Percentiles rank a stretch among this genome's conserved stretches.
Conservation (phyloP, 2,888 invertebrate genomes). For the Drosophila basisetae region DNA sequence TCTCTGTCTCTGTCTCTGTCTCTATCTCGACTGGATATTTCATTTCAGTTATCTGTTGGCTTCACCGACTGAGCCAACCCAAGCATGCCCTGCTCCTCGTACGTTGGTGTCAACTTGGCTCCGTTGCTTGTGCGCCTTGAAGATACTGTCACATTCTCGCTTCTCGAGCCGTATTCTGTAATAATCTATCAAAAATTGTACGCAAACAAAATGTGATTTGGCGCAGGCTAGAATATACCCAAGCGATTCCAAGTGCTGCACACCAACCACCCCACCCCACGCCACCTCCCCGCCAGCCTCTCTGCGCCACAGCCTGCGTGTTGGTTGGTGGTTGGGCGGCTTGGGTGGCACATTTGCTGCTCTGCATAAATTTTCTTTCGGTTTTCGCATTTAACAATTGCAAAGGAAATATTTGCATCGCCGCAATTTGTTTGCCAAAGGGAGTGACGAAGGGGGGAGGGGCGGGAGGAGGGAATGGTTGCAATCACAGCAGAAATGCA, state of each 20-base stretch:
- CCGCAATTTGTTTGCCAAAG: conserved; percentile 49
- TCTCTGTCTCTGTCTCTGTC: neutral
- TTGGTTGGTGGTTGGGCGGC: neutral
- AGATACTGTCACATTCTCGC: conserved; percentile 71
- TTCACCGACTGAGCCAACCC: neutral
- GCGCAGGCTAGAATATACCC: conserved; percentile 46
- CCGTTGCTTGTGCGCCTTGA: conserved; percentile 66
- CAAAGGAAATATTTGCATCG: conserved; percentile 62
- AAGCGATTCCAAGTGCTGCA: conserved; percentile 29
- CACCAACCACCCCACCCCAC: neutral
- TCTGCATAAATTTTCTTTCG: conserved; percentile 73
- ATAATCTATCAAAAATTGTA: conserved; percentile 80
- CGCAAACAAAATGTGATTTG: conserved; percentile 81
- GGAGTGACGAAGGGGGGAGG: accelerated
- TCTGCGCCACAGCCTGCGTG: neutral
- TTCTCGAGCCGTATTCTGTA: conserved; percentile 60
- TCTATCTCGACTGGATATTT: conserved; percentile 1
- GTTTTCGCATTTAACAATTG: conserved; percentile 75
- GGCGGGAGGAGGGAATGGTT: neutral
- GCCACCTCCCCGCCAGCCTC: neutral
- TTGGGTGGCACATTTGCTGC: conserved; percentile 37
- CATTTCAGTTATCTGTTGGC: conserved; percentile 23
- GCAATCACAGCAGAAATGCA: conserved; percentile 24
- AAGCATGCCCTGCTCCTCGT: neutral
- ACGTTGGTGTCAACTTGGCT: conserved; percentile 74